A percentile compares a stretch with the other conserved stretches of the same genome.
Evolutionary conservation across 2,797 vertebrate genomes (phyloP).

Genomic region (Myotis daubentonii): DNA sequence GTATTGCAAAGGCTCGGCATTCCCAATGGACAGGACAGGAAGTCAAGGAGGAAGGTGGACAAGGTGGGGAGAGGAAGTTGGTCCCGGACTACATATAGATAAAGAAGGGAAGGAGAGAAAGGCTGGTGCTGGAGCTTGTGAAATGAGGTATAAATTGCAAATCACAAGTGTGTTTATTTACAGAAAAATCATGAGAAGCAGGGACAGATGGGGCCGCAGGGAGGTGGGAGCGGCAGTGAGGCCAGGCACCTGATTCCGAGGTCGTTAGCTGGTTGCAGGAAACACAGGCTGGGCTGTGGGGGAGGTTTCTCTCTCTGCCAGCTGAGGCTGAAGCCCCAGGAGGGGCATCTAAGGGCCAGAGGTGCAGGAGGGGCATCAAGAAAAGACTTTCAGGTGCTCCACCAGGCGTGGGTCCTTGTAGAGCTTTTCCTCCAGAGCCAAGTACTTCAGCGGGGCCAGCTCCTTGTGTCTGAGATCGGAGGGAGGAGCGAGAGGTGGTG

Average conservation of each 20-base stretch:
- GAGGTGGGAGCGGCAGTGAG: not conserved
- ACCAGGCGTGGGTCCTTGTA: constrained; percentile 84
- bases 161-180: constrained; percentile 63
- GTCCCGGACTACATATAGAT: not conserved
- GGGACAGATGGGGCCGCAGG: not conserved
- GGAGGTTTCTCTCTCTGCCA: not conserved
- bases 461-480: constrained; percentile 86
- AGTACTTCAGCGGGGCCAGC: constrained; percentile 82
- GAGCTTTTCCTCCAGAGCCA: constrained; percentile 86
- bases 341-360: not conserved
- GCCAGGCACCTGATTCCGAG: rapidly evolving
- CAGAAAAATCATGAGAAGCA: not conserved
- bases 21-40: not conserved
- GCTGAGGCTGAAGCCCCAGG: not conserved
- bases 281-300: too few species aligned
- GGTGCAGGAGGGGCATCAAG: not conserved
- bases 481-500: not conserved
- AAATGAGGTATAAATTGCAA: not conserved
- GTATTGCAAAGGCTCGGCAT: not conserved
- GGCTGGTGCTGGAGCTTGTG: not conserved
- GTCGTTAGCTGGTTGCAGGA: not conserved
- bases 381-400: constrained; percentile 61
- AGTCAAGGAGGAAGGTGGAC: not conserved
- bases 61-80: not conserved
- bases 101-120: not conserved